Percentiles rank a stretch among this genome's conserved stretches.
phyloP scores from a whole-genome alignment of 2,113 vertebrate species.

The human (Homo sapiens) region GRCh38 chr4:63778501-63779000 shows the following conservation, averaged over 20 bases:
- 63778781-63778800: neutral
- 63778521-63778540: neutral
- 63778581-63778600: neutral
- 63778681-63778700: neutral
- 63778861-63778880: neutral
- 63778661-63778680: neutral
- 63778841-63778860: neutral
- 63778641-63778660: neutral
- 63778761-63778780: neutral
- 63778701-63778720: neutral
- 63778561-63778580: neutral
- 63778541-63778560: neutral
- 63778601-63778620: neutral
- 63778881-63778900: neutral
- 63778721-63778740: neutral
- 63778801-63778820: neutral
- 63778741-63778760: neutral
- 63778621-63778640: neutral
- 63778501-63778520: neutral
- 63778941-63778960: neutral
- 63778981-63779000: neutral
- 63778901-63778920: neutral
- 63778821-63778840: neutral
- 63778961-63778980: neutral
- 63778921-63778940: neutral